These are phyloP conservation scores for Hofmannophila pseudospretella DNA, from an alignment of 2,888 invertebrate genomes.

Conservation along the genomic window DNA sequence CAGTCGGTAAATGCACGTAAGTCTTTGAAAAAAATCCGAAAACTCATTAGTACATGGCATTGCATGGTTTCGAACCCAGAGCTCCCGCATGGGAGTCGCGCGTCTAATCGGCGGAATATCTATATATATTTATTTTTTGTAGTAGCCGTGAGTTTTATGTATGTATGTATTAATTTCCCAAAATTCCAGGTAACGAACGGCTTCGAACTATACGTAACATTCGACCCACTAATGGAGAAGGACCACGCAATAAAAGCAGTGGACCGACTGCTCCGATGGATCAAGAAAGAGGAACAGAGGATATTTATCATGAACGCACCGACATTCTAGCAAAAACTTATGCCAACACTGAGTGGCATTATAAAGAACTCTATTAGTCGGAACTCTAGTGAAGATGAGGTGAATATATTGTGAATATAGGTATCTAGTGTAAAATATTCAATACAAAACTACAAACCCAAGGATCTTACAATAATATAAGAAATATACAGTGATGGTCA, in stretches of 20 bases:
- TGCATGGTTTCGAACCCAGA: no score
- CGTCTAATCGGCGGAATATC: no score
- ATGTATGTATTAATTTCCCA: background rate
- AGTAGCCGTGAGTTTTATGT: no score
- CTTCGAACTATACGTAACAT: conserved; percentile 95
- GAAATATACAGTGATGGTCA: no score
- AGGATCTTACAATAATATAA: no score
- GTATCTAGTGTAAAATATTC: no score
- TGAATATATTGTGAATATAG: background rate
- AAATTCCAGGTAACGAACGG: conserved; percentile 86
- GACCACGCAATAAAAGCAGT: conserved; percentile 90
- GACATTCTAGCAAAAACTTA: conserved; percentile 80
- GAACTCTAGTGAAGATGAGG: conserved; percentile 37
- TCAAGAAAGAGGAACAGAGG: conserved; percentile 93
- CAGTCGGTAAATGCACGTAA: no score
- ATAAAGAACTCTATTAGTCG: conserved; percentile 45
- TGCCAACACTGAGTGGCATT: conserved; percentile 42
- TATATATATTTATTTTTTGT: no score
- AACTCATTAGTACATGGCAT: no score
- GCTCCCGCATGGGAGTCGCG: no score
- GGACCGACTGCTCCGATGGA: conserved; percentile 93
- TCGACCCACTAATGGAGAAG: conserved; percentile 94
- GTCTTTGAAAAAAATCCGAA: no score
- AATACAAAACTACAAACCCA: no score
- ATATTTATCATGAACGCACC: conserved; percentile 93